phyloP scores from a whole-genome alignment of 2,113 vertebrate species.

The Macquaria australasica region DNA sequence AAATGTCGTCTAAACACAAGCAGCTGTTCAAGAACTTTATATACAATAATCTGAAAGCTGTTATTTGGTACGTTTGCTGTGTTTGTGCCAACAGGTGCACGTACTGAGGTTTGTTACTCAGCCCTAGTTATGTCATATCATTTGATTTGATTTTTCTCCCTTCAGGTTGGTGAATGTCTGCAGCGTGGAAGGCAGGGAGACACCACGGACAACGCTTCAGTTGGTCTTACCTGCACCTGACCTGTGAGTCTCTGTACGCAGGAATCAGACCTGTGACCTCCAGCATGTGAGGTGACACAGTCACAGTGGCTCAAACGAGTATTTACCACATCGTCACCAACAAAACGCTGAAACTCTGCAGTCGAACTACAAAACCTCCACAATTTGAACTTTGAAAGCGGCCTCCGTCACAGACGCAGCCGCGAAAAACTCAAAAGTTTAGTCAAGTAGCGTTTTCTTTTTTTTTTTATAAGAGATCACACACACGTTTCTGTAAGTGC shows the following conservation, averaged over 20 bases:
- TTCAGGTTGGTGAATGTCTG: background rate
- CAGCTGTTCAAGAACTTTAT: too few species aligned
- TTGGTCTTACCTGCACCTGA: background rate
- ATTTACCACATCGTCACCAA: background rate
- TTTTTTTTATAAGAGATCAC: background rate
- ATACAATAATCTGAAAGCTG: too few species aligned
- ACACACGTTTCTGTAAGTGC: slow-evolving; percentile 39
- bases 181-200: background rate
- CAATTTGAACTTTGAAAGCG: background rate
- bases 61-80: too few species aligned
- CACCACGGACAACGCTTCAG: background rate
- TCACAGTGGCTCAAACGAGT: background rate
- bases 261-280: background rate
- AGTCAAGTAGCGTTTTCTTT: background rate
- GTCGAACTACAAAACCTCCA: background rate
- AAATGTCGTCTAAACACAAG: too few species aligned
- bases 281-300: background rate
- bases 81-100: too few species aligned
- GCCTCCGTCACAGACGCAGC: background rate
- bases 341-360: background rate
- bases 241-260: background rate
- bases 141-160: background rate
- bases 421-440: background rate
- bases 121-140: background rate
- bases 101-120: too few species aligned